These are phyloP conservation scores for Motacilla tschutschensis DNA, from an alignment of 2,113 vertebrate species.

Conservation along the genomic window DNA sequence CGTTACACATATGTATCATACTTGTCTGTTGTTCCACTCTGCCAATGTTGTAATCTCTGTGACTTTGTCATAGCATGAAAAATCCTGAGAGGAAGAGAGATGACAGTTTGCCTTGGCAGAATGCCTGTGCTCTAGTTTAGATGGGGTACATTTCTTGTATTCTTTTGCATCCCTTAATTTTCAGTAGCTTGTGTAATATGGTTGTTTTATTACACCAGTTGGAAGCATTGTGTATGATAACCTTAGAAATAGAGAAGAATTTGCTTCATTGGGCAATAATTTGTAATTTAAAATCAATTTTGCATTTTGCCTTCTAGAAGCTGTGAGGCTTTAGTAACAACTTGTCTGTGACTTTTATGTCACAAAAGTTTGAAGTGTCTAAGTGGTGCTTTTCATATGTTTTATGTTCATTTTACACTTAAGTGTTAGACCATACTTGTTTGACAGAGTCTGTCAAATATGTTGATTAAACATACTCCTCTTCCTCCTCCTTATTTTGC, in stretches of 20 bases:
- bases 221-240: background rate
- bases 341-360: background rate
- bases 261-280: background rate
- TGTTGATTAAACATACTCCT: background rate
- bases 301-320: background rate
- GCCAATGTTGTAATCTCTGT: background rate
- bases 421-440: background rate
- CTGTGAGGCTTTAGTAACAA: background rate
- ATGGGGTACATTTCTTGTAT: background rate
- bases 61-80: background rate
- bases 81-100: background rate
- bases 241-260: background rate
- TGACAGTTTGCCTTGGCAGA: background rate
- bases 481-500: background rate
- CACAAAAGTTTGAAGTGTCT: background rate
- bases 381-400: background rate
- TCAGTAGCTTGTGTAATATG: background rate
- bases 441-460: background rate
- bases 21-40: background rate
- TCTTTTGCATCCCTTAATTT: background rate
- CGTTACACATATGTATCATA: too few species aligned
- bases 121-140: background rate
- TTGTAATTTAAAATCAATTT: background rate
- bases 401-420: background rate
- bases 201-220: background rate